These are phyloP conservation scores for Brachypodius melanocephalos DNA, from an alignment of 2,113 vertebrate species.

Conservation along the genomic window DNA sequence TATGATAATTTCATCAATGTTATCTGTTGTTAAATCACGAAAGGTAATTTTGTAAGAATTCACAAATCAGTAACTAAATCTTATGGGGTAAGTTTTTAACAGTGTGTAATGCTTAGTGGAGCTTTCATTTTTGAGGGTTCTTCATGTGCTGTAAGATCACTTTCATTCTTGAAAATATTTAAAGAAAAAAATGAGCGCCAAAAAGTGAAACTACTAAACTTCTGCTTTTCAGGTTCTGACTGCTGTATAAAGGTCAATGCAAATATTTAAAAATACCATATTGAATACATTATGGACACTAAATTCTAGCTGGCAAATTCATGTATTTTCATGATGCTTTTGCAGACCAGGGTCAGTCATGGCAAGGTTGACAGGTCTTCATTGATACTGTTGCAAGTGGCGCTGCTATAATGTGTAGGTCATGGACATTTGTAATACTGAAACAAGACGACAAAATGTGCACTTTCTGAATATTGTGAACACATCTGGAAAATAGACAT, in stretches of 20 bases:
- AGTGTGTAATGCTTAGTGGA: neutral
- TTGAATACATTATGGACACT: neutral
- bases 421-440: neutral
- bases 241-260: neutral
- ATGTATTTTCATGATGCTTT: neutral
- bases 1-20: slow-evolving; percentile 27
- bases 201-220: slow-evolving; percentile 1
- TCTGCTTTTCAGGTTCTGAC: slow-evolving; percentile 22
- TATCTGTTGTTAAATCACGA: neutral
- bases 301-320: neutral
- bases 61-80: neutral
- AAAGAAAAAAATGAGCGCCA: neutral
- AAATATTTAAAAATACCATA: neutral
- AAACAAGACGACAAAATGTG: slow-evolving; percentile 23
- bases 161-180: slow-evolving; percentile 10
- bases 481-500: neutral
- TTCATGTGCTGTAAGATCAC: neutral
- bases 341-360: neutral
- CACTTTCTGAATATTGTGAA: slow-evolving; percentile 24
- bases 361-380: neutral
- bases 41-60: slow-evolving; percentile 11
- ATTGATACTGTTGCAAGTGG: neutral
- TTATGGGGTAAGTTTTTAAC: neutral
- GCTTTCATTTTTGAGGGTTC: neutral
- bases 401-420: neutral